Percentiles rank a stretch among this genome's conserved stretches.
These are phyloP conservation scores for Drosophila paramelanica DNA, from an alignment of 2,888 invertebrate species.

Conservation along the genomic window DNA sequence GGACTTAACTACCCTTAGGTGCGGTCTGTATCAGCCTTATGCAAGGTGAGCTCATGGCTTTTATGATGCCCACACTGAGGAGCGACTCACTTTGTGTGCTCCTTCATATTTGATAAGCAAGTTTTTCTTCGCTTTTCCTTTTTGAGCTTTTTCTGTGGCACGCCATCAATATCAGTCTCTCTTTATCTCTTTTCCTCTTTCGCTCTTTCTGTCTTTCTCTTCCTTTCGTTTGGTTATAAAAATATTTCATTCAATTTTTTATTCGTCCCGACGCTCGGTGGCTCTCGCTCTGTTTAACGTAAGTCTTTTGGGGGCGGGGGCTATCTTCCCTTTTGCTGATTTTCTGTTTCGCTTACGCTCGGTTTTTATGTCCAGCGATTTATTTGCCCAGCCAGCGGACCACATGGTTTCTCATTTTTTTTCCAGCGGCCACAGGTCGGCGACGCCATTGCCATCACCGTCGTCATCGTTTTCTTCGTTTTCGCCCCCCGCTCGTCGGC, in stretches of 20 bases:
- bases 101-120: slow-evolving; percentile 81
- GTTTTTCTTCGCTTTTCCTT: slow-evolving; percentile 47
- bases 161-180: slow-evolving; percentile 68
- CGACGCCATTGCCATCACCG: slow-evolving; percentile 37
- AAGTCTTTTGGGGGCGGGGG: slow-evolving; percentile 22
- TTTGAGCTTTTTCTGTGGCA: slow-evolving; percentile 51
- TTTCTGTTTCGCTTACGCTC: slow-evolving; percentile 60
- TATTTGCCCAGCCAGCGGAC: slow-evolving; percentile 72
- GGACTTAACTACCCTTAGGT: slow-evolving; percentile 75
- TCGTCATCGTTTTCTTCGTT: slow-evolving; percentile 37
- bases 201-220: slow-evolving; percentile 10
- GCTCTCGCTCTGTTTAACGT: slow-evolving; percentile 49
- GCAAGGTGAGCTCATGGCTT: slow-evolving; percentile 77
- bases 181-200: slow-evolving; percentile 10
- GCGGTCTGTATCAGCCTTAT: slow-evolving; percentile 40
- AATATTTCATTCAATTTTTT: slow-evolving; percentile 82
- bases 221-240: slow-evolving; percentile 73
- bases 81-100: slow-evolving; percentile 70
- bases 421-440: slow-evolving; percentile 63
- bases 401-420: slow-evolving; percentile 78
- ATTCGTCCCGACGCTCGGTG: slow-evolving; percentile 57
- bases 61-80: slow-evolving; percentile 63
- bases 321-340: slow-evolving; percentile 38
- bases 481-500: slow-evolving; percentile 45
- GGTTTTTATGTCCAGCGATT: slow-evolving; percentile 73